Conservation (phyloP, 2,888 invertebrate species). For the Drosophila quinaria region DNA sequence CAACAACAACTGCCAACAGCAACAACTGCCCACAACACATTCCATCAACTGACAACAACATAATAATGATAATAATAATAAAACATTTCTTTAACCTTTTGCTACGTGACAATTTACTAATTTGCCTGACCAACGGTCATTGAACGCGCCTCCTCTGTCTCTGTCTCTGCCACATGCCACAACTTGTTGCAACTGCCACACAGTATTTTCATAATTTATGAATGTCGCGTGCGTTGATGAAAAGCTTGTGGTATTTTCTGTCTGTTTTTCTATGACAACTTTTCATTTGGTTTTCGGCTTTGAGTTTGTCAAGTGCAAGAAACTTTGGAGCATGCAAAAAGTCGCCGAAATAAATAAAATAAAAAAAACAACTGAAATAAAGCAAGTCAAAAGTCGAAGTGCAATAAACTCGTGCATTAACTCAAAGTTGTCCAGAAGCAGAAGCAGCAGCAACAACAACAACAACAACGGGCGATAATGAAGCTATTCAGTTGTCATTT, state of each 20-base stretch:
- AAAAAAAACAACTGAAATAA: background rate
- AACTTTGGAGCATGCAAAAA: constrained; percentile 51
- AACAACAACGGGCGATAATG: constrained; percentile 60
- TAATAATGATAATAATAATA: constrained; percentile 10
- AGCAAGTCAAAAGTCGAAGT: constrained; percentile 68
- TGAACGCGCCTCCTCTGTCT: constrained; percentile 10
- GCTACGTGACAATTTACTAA: constrained; percentile 83
- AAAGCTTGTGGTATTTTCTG: constrained; percentile 59
- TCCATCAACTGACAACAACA: constrained; percentile 17
- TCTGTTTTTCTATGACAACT: constrained; percentile 6
- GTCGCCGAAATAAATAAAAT: constrained; percentile 4
- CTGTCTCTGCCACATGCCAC: constrained; percentile 3
- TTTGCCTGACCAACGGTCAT: constrained; percentile 56
- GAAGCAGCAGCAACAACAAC: constrained; percentile 1
- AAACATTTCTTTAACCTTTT: constrained; percentile 33
- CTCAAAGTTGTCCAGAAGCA: constrained; percentile 30
- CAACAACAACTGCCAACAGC: constrained; percentile 40
- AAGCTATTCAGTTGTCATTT: constrained; percentile 81
- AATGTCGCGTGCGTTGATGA: constrained; percentile 47
- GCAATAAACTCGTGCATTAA: constrained; percentile 70
- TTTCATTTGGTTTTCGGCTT: constrained; percentile 11
- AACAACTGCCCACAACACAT: constrained; percentile 29
- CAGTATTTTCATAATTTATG: constrained; percentile 60
- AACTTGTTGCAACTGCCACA: constrained; percentile 31
- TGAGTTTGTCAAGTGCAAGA: constrained; percentile 57